Base-by-base conservation (phyloP, 2,113 vertebrate genomes). In the Pelecanus crispus region DNA sequence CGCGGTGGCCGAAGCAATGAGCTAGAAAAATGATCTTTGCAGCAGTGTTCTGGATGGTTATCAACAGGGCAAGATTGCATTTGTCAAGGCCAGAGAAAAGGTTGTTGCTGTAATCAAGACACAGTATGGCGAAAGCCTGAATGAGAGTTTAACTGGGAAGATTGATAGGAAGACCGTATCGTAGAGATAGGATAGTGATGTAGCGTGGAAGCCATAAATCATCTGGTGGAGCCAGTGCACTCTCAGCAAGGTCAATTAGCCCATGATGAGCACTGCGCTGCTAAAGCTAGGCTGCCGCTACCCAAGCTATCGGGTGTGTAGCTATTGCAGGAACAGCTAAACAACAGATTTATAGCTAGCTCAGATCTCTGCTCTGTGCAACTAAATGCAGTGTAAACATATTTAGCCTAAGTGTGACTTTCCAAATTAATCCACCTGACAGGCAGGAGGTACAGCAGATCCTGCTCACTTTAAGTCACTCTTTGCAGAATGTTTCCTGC, bases 391-490 rank as follows among this genome's bases (percentile, higher is more conserved):
- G 75, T 55, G 59, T 87, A 92, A 95, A 81, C 89, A 78, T 81
- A 95, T 89, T 89, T 95, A 96, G 93, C 71, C 55, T n/a, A 89
- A 89, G 84, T 90, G 79, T 73, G 84, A 96, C 85, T 96, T 94
- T 47, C 92, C 94, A 96, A 80, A 94, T 96, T 90, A 87, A 86
- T 93, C 90, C 85, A 94, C 93, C 96, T 94, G 93, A 61, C 81
- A 90, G 66, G 93, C 53, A 6, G 78, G 75, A 97, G 74, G 84
- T 88, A 28, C 87, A 86, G 87, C 74, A 87, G 79, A 86, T 95
- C 81, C 81, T 80, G 61, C 61, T 87, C 0, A 6, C 61, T 87
- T 74, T 72, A 92, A 94, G 68, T 82, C 68, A 52, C 44, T 82
- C 52, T 81, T 53, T 73, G 53, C 40, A 88, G 70, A 84, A 67